phyloP scores from a whole-genome alignment of 1,140 invertebrate species.

The Drosophila aff. region DNA sequence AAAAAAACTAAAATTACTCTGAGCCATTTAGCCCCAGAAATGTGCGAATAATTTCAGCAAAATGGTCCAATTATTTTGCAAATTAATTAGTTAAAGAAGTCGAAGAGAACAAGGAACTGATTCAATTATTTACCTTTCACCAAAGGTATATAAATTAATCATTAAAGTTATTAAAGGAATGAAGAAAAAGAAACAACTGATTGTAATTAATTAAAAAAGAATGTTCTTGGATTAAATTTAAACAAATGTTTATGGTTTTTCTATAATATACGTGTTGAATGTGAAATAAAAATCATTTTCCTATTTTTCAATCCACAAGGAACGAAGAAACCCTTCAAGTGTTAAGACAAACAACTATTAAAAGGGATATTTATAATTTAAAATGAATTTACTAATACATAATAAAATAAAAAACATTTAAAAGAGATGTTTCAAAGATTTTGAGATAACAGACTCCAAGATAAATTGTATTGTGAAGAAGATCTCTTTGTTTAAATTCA shows the following conservation, averaged over 20 bases:
- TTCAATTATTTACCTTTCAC: constrained; percentile 14
- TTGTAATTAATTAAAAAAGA: background rate
- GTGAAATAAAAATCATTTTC: background rate
- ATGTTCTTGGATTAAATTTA: too few relatives aligned
- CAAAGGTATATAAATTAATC: constrained; percentile 1
- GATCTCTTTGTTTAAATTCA: background rate
- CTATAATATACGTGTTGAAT: background rate
- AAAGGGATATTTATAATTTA: too few relatives aligned
- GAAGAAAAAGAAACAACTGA: background rate
- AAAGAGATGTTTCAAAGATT: background rate
- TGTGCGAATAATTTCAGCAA: constrained; percentile 19
- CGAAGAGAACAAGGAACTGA: background rate
- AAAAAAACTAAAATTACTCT: background rate
- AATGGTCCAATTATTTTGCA: constrained; percentile 6
- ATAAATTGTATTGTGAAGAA: background rate
- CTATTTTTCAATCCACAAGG: too few relatives aligned
- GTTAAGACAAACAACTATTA: too few relatives aligned
- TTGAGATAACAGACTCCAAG: background rate
- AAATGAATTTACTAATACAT: too few relatives aligned
- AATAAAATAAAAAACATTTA: too few relatives aligned
- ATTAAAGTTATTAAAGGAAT: background rate
- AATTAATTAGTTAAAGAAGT: constrained; percentile 1
- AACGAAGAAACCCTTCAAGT: background rate
- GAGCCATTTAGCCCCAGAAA: background rate
- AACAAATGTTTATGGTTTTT: background rate